These are phyloP conservation scores for Callipepla squamata DNA, from an alignment of 2,113 vertebrate species.

Conservation along the genomic window DNA sequence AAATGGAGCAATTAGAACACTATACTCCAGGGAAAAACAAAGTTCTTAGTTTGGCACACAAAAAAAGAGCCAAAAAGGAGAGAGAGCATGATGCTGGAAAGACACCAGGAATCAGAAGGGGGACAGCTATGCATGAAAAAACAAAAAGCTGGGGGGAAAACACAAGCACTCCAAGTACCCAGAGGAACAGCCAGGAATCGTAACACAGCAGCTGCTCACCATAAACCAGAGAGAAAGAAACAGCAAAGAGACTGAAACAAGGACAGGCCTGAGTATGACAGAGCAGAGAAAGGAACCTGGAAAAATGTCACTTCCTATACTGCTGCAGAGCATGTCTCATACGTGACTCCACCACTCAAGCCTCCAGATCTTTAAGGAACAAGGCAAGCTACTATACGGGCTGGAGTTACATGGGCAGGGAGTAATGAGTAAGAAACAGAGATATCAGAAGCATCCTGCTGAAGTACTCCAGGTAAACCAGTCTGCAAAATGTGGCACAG, in stretches of 20 bases:
- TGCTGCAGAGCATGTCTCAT: not conserved
- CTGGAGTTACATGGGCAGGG: not conserved
- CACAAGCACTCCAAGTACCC: not conserved
- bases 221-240: not conserved
- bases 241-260: not conserved
- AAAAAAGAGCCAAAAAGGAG: not conserved
- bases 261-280: not conserved
- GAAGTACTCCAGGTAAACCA: not conserved
- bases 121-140: not conserved
- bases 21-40: not conserved
- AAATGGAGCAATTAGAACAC: not conserved
- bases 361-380: not conserved
- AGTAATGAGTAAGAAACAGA: not conserved
- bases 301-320: not conserved
- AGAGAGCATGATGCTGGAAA: not conserved
- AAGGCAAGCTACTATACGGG: not conserved
- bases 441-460: not conserved
- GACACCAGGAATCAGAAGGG: not conserved
- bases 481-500: not conserved
- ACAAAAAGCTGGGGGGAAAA: not conserved
- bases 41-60: not conserved
- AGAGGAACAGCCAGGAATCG: not conserved
- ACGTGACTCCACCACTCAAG: not conserved
- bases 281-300: not conserved
- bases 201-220: not conserved